Evolutionary conservation across 2,888 invertebrate species (phyloP).

Genomic region (Cantharis rufa): DNA sequence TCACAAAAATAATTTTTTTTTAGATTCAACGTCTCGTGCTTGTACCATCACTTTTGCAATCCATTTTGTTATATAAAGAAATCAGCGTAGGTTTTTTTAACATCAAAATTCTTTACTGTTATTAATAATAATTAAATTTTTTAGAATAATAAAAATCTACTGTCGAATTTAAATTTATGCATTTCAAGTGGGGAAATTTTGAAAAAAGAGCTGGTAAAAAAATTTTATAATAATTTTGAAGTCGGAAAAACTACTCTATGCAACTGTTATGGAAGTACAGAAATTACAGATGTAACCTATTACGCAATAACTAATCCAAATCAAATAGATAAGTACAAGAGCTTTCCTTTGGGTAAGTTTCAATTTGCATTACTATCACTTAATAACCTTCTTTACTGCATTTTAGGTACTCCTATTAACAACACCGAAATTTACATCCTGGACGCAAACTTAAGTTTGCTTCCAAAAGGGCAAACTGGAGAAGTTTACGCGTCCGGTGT

Average conservation of each 20-base stretch:
- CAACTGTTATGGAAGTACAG: slow-evolving; percentile 91
- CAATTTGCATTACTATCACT: too few relatives aligned
- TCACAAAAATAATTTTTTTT: slow-evolving; percentile 38
- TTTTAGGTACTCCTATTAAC: slow-evolving; percentile 72
- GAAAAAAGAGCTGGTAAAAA: slow-evolving; percentile 68
- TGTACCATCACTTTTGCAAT: slow-evolving; percentile 81
- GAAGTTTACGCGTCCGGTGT: slow-evolving; percentile 81
- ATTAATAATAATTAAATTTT: background rate
- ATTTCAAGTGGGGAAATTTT: slow-evolving; percentile 88
- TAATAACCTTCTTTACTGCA: too few relatives aligned
- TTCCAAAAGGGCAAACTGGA: slow-evolving; percentile 74
- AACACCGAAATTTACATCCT: slow-evolving; percentile 82
- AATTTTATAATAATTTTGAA: slow-evolving; percentile 76
- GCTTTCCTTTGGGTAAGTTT: slow-evolving; percentile 77
- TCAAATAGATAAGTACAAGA: slow-evolving; percentile 66
- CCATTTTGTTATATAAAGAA: slow-evolving; percentile 76
- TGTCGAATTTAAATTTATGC: slow-evolving; percentile 73
- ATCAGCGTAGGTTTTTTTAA: slow-evolving; percentile 55
- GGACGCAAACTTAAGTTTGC: slow-evolving; percentile 72
- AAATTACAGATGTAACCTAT: slow-evolving; percentile 89
- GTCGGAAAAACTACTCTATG: slow-evolving; percentile 69
- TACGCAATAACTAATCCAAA: slow-evolving; percentile 66
- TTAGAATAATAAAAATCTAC: slow-evolving; percentile 54
- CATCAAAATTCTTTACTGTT: background rate
- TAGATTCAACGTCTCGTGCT: slow-evolving; percentile 79